Base-by-base conservation (phyloP, 2,888 invertebrate species). In the Mimas tiliae region DNA sequence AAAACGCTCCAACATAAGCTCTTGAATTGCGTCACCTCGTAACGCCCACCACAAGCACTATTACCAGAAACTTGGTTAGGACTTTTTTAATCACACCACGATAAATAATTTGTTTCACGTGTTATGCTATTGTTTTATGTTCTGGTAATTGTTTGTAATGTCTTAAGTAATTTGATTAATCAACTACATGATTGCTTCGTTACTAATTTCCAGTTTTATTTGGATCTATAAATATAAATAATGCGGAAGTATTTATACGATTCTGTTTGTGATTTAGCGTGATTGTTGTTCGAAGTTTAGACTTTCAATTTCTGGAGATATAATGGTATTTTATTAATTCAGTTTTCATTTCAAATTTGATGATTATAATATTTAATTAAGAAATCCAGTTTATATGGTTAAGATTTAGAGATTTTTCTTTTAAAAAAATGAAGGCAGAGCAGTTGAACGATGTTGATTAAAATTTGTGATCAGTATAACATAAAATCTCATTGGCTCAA, bases 1-100 rank as follows among this genome's bases (percentile, higher is more conserved):
- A 16, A 58, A 58, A 42, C 58, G 58, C 58, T 58, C 27, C 50
- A 73, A 73, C 76, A 68, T 6, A 6, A 69, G 67, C 75, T 62
- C 66, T 11, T 70, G 1, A 68, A 71, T 80, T 81, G 67, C 0
- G 69, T 78, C 83, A 78, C 34, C 50, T 65, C 68, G 62, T 69
- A 42, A 70, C 86, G 81, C 89, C 89, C 85, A 90, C 90, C 81
- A 84, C 78, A 79, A 80, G 80, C 78, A 85, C 87, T 86, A 90
- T 90, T 90, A 87, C 83, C 86, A 89, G 89, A 91, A 91, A 83
- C 72, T 84, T 82, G 73, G 79, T 82, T 81, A 82, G 78, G 74
- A 81, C 80, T 82, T 87, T 89, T 89, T 86, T 83, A 85, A 85
- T 80, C 81, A 78, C 74, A 77, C 75, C 79, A 83, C 81, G 86